phyloP scores from a whole-genome alignment of 2,888 invertebrate genomes.

The Phymatocera aterrima region DNA sequence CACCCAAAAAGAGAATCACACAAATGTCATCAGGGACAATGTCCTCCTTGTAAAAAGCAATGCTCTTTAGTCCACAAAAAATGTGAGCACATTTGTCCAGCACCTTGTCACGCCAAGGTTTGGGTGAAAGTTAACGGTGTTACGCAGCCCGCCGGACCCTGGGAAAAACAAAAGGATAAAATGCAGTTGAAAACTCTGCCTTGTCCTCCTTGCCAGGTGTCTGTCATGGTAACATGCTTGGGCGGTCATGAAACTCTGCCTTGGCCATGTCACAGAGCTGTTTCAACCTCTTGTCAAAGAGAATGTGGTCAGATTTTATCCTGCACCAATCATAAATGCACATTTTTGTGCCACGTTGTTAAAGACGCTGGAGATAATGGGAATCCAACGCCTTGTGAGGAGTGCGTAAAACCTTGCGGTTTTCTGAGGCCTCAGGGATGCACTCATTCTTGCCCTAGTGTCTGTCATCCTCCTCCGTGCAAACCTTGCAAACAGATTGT shows the following conservation, averaged over 20 bases:
- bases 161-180: slow-evolving; percentile 76
- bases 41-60: slow-evolving; percentile 87
- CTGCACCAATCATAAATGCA: slow-evolving; percentile 89
- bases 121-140: slow-evolving; percentile 79
- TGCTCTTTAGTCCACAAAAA: slow-evolving; percentile 79
- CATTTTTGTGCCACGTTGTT: slow-evolving; percentile 83
- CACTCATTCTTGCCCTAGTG: slow-evolving; percentile 82
- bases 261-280: slow-evolving; percentile 84
- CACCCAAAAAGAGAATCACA: slow-evolving; percentile 85
- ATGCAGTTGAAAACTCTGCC: slow-evolving; percentile 78
- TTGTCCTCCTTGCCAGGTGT: slow-evolving; percentile 85
- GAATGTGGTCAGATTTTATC: slow-evolving; percentile 83
- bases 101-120: slow-evolving; percentile 86
- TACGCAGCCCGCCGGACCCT: slow-evolving; percentile 81
- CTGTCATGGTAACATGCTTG: slow-evolving; percentile 84
- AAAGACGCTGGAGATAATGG: slow-evolving; percentile 71
- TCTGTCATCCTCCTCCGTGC: slow-evolving; percentile 86
- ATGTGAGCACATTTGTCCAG: slow-evolving; percentile 84
- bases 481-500: slow-evolving; percentile 84
- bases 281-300: slow-evolving; percentile 86
- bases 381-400: slow-evolving; percentile 75
- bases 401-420: slow-evolving; percentile 79
- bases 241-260: slow-evolving; percentile 83
- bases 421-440: slow-evolving; percentile 84
- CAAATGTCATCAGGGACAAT: slow-evolving; percentile 89